A percentile compares a stretch with the other conserved stretches of the same genome.
Conservation (phyloP, 92 coral and sea anemone genomes). For the Ricordea florida region DNA sequence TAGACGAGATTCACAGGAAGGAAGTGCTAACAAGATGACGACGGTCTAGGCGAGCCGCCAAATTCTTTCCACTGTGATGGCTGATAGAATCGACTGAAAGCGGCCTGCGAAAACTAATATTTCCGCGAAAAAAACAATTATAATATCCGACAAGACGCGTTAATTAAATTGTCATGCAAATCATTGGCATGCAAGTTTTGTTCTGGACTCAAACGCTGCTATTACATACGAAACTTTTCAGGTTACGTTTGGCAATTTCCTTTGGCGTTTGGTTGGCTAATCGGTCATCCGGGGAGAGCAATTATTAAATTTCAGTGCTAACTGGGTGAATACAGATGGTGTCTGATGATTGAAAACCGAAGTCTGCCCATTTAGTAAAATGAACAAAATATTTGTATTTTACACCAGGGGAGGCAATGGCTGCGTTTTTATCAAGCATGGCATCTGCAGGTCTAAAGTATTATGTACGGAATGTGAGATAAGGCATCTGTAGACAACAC, state of each 20-base stretch:
- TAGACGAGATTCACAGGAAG: conserved; percentile 11
- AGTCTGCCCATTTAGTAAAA: neutral
- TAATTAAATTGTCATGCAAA: conserved; percentile 40
- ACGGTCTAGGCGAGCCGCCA: neutral
- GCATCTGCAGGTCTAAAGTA: conserved; percentile 25
- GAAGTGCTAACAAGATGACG: conserved; percentile 38
- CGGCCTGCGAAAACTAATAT: conserved; percentile 16
- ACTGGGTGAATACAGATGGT: neutral
- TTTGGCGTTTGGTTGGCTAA: neutral
- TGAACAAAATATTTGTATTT: neutral
- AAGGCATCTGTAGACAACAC: conserved; percentile 27
- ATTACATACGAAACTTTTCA: neutral
- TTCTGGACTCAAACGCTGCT: neutral
- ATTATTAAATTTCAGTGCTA: neutral
- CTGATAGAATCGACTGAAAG: neutral
- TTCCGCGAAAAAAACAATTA: conserved; percentile 2
- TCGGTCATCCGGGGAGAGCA: neutral
- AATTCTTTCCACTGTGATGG: neutral
- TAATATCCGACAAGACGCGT: conserved; percentile 28
- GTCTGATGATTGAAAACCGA: neutral
- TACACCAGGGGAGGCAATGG: neutral
- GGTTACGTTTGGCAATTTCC: neutral
- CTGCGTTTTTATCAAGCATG: conserved; percentile 9
- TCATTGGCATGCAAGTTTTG: neutral
- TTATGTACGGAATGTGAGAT: neutral